These are phyloP conservation scores for Megamerina dolium DNA, from an alignment of 2,888 invertebrate species.

Conservation along the genomic window DNA sequence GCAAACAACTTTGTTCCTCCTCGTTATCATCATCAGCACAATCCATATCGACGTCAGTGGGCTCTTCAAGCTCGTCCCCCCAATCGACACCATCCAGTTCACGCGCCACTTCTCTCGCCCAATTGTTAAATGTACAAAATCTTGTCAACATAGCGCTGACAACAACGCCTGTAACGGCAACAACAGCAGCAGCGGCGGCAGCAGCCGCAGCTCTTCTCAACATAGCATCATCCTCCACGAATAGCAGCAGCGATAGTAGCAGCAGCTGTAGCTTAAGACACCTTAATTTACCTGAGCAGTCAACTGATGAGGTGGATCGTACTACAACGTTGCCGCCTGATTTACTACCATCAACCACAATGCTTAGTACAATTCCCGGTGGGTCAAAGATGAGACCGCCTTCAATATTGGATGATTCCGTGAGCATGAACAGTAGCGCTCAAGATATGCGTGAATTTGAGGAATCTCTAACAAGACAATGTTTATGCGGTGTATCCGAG, in stretches of 20 bases:
- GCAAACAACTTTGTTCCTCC: constrained; percentile 30
- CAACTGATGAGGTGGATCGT: constrained; percentile 43
- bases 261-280: background rate
- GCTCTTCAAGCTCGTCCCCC: constrained; percentile 35
- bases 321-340: constrained; percentile 31
- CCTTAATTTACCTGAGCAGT: constrained; percentile 12
- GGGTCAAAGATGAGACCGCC: background rate
- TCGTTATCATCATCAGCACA: constrained; percentile 37
- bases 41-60: constrained; percentile 31
- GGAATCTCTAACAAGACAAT: constrained; percentile 62
- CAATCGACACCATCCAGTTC: constrained; percentile 38
- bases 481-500: constrained; percentile 71
- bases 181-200: constrained; percentile 2
- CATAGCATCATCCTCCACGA: constrained; percentile 15
- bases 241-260: constrained; percentile 14
- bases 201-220: constrained; percentile 1
- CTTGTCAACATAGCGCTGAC: constrained; percentile 24
- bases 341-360: constrained; percentile 26
- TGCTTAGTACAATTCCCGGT: constrained; percentile 6
- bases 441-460: constrained; percentile 49
- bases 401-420: no score
- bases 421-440: no score
- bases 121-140: constrained; percentile 34
- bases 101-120: constrained; percentile 35
- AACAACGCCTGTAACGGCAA: background rate